Evolutionary conservation across 1,140 invertebrate species (phyloP).

Genomic region (Anadara kagoshimensis): DNA sequence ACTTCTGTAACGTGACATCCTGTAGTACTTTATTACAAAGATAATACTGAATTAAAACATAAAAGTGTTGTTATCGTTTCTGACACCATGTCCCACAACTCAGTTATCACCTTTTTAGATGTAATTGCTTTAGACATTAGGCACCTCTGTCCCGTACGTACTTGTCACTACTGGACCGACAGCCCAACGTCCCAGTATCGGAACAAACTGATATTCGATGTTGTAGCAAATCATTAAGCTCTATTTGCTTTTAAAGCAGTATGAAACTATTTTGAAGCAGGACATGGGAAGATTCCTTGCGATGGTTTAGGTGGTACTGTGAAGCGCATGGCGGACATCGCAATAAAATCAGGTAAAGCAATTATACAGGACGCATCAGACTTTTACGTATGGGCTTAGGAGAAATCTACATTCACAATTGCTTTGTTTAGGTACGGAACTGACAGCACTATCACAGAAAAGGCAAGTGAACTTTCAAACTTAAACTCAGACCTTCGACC

Average conservation of each 20-base stretch:
- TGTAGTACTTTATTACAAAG: conserved; percentile 22
- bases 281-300: conserved; percentile 15
- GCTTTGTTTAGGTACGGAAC: background rate
- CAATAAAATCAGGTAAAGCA: background rate
- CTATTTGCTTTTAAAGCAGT: conserved; percentile 7
- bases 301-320: conserved; percentile 10
- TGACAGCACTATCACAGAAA: background rate
- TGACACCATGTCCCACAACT: conserved; percentile 16
- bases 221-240: conserved; percentile 15
- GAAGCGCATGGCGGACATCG: conserved; percentile 13
- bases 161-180: conserved; percentile 34
- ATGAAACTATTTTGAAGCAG: conserved; percentile 15
- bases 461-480: background rate
- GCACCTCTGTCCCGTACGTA: conserved; percentile 5
- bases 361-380: too few relatives aligned
- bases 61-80: conserved; percentile 33
- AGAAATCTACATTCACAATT: background rate
- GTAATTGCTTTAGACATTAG: conserved; percentile 14
- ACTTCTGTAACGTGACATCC: conserved; percentile 31
- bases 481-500: background rate
- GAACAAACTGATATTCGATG: conserved; percentile 27
- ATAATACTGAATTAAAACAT: conserved; percentile 9
- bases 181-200: conserved; percentile 25
- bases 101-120: conserved; percentile 25
- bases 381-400: background rate